A percentile compares a stretch with the other conserved stretches of the same genome.
These are phyloP conservation scores for Augochlora pura DNA, from an alignment of 1,140 invertebrate species.

Conservation along the genomic window DNA sequence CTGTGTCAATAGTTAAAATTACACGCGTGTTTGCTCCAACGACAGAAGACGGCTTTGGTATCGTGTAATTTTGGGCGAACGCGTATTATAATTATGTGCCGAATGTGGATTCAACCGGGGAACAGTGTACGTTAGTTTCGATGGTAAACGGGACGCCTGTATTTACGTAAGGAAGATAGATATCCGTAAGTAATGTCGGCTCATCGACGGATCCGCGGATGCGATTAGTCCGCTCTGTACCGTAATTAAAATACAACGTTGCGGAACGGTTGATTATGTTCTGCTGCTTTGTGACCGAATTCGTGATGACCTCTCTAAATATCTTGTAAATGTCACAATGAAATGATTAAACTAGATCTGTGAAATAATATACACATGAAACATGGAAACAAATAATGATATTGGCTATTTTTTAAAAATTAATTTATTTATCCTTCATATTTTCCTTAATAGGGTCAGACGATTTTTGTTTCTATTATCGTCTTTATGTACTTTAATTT, in stretches of 20 bases:
- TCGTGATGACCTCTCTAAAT: too few relatives aligned
- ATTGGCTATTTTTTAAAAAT: too few relatives aligned
- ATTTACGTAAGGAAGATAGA: not conserved
- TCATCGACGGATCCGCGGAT: not conserved
- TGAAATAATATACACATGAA: too few relatives aligned
- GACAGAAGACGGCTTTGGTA: not conserved
- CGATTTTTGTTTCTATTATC: too few relatives aligned
- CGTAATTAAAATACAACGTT: not conserved
- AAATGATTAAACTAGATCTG: too few relatives aligned
- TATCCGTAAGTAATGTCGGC: not conserved
- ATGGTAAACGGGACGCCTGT: not conserved
- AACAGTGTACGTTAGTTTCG: not conserved
- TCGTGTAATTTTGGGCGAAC: not conserved
- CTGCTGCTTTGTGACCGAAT: too few relatives aligned
- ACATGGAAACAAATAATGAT: too few relatives aligned
- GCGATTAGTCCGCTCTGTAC: not conserved
- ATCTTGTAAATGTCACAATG: too few relatives aligned
- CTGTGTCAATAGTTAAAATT: constrained; percentile 17
- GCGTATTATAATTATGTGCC: not conserved
- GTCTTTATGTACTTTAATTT: too few relatives aligned
- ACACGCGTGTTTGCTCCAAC: not conserved
- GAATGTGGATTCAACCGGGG: not conserved
- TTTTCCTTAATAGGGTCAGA: too few relatives aligned
- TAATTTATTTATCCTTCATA: too few relatives aligned
- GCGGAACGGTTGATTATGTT: too few relatives aligned